These are phyloP conservation scores for Tyria jacobaeae DNA, from an alignment of 2,888 invertebrate species.

Conservation along the genomic window DNA sequence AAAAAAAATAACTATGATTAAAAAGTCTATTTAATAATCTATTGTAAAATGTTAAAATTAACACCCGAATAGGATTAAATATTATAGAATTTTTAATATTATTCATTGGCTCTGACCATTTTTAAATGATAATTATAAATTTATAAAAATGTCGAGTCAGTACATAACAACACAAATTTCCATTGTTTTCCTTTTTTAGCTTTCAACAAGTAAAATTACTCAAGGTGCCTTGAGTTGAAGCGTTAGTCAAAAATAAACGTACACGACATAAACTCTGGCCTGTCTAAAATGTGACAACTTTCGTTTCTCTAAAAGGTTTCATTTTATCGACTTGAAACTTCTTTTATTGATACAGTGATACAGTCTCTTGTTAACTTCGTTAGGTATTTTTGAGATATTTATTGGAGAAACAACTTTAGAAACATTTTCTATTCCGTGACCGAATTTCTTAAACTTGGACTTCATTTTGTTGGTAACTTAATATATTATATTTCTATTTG, in stretches of 20 bases:
- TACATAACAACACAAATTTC: no score
- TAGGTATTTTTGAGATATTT: conserved; percentile 24
- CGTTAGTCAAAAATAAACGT: conserved; percentile 4
- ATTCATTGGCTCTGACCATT: no score
- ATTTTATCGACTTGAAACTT: conserved; percentile 32
- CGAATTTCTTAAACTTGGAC: neutral
- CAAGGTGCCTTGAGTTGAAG: no score
- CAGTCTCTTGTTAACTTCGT: conserved; percentile 24
- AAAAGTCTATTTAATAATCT: no score
- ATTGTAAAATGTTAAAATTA: no score
- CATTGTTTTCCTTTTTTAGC: no score
- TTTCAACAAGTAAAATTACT: no score
- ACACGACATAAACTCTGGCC: conserved; percentile 7
- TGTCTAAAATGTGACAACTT: neutral
- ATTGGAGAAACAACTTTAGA: conserved; percentile 10
- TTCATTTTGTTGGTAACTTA: conserved; percentile 4
- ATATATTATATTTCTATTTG: neutral
- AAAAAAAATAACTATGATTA: no score
- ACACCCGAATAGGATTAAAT: no score
- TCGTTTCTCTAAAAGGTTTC: neutral
- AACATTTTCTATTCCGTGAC: neutral
- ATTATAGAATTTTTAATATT: no score
- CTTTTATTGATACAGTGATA: conserved; percentile 29
- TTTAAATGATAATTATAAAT: no score
- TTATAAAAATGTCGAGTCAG: no score